Base-by-base conservation (phyloP, 35 echinoderm and acorn worm genomes). In the Amphiura filiformis region DNA sequence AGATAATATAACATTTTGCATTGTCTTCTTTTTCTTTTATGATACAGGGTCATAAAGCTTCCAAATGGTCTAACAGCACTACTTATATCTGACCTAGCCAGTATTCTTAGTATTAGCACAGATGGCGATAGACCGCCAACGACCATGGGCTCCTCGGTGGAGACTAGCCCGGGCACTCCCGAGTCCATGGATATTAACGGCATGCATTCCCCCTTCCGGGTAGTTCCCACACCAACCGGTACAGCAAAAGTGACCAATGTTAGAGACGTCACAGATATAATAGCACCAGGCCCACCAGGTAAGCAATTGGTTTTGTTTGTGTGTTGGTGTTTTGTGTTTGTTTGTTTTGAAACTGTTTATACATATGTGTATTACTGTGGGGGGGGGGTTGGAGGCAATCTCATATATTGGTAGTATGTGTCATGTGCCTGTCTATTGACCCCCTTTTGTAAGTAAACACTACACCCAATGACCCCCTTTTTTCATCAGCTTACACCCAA, bases 21-120 rank as follows among this genome's bases (percentile, higher is more conserved):
- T n/a, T 76, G 75, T 83, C 22, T 83, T 44, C 49, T 18, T 76
- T 11, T 22, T 34, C 36, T 31, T 77, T 77, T 14, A 39, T 82
- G 18, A 78, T 17, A n/a, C 39, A 91, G 89, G 65, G 89, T 85
- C n/a, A 44, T 91, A 0, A 91, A 84, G 30, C 76, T 91, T 26
- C 37, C 65, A 4, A 91, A 91, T 79, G 89, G 89, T 70, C 35
- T 91, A 26, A 91, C 89, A 34, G 89, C 89, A 28, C 77, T 91
- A 37, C 76, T 91, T 26, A 85, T 91, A 52, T 85, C 82, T 4
- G 89, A 91, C 32, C 40, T 77, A 75, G 38, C 65, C 38, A 87
- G 75, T n/a, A 70, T 70, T 4, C 61, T 70, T n/a, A 70, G 61
- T 23, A 70, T 70, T n/a, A 70, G 61, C 61, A 13, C 78, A 80